A percentile compares a stretch with the other conserved stretches of the same genome.
Evolutionary conservation across 2,797 vertebrate genomes (phyloP).

Genomic region (Coreius guichenoti): DNA sequence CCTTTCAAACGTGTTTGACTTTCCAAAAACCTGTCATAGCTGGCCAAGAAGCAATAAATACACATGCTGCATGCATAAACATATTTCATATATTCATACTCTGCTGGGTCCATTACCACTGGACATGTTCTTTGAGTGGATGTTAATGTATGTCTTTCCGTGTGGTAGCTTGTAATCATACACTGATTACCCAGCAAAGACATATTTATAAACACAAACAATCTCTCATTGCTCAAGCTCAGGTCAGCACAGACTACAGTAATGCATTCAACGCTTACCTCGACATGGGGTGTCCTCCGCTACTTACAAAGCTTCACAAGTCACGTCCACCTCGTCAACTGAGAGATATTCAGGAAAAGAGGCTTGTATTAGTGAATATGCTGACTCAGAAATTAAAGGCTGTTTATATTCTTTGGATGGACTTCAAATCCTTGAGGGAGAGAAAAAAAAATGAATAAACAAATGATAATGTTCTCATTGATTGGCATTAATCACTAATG

Average conservation of each 20-base stretch:
- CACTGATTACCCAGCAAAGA: slow-evolving; percentile 52
- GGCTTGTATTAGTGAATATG: background rate
- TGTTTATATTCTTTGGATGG: slow-evolving; percentile 71
- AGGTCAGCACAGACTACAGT: background rate
- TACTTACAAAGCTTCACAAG: slow-evolving; percentile 4
- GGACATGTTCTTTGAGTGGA: slow-evolving; percentile 55
- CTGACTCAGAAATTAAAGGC: slow-evolving; percentile 31
- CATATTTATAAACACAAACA: slow-evolving; percentile 37
- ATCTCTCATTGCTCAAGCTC: slow-evolving; percentile 20
- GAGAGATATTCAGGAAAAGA: slow-evolving; percentile 34
- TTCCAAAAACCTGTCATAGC: slow-evolving; percentile 62
- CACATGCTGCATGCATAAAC: slow-evolving; percentile 59
- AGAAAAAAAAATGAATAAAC: slow-evolving; percentile 67
- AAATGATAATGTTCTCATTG: slow-evolving; percentile 69
- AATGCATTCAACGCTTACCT: slow-evolving; percentile 29
- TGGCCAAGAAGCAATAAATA: slow-evolving; percentile 70
- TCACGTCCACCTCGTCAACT: slow-evolving; percentile 16
- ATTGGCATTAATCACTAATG: slow-evolving; percentile 73
- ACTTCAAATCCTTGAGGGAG: slow-evolving; percentile 37
- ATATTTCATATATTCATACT: slow-evolving; percentile 64
- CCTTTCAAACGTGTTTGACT: slow-evolving; percentile 80
- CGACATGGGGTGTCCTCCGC: slow-evolving; percentile 16
- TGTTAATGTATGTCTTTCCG: slow-evolving; percentile 64
- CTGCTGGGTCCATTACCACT: slow-evolving; percentile 44
- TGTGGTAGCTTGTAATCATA: slow-evolving; percentile 64